Evolutionary conservation across 2,888 invertebrate genomes (phyloP).

Genomic region (Volucella inanis): DNA sequence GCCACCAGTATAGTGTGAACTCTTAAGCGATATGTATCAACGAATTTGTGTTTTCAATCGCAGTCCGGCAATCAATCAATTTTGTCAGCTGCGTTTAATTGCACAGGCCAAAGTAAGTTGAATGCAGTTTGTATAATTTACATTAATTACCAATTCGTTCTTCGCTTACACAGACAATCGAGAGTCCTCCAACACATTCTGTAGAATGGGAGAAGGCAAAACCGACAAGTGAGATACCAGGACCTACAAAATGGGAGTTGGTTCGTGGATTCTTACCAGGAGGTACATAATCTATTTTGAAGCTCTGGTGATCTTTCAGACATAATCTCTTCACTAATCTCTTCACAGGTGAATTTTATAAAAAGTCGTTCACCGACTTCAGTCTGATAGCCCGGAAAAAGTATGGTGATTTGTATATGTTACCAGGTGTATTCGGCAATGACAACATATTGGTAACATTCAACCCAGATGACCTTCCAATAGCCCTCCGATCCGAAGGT

Average conservation of each 20-base stretch:
- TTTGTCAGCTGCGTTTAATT: slow-evolving; percentile 16
- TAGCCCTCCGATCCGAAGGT: slow-evolving; percentile 83
- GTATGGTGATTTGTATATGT: slow-evolving; percentile 81
- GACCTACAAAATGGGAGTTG: slow-evolving; percentile 77
- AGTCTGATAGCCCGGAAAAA: slow-evolving; percentile 75
- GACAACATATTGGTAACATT: slow-evolving; percentile 81
- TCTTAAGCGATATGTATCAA: slow-evolving; percentile 3
- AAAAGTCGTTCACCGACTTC: slow-evolving; percentile 72
- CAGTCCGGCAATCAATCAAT: neutral
- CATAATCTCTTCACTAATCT: neutral
- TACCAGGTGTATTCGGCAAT: slow-evolving; percentile 80
- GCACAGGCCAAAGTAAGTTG: slow-evolving; percentile 28
- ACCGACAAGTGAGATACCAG: slow-evolving; percentile 78
- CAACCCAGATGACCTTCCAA: slow-evolving; percentile 84
- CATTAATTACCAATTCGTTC: too few species aligned
- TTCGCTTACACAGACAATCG: too few species aligned
- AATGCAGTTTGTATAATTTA: neutral
- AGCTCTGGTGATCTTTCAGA: neutral
- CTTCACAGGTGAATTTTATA: neutral
- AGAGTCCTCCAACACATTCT: neutral
- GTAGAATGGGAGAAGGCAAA: slow-evolving; percentile 75
- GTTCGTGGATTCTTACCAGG: slow-evolving; percentile 78
- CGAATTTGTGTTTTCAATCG: slow-evolving; percentile 12
- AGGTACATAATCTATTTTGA: slow-evolving; percentile 75
- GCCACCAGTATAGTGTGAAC: neutral